Evolutionary conservation across 2,888 invertebrate species (phyloP).

Genomic region (Pristionchus mayeri): DNA sequence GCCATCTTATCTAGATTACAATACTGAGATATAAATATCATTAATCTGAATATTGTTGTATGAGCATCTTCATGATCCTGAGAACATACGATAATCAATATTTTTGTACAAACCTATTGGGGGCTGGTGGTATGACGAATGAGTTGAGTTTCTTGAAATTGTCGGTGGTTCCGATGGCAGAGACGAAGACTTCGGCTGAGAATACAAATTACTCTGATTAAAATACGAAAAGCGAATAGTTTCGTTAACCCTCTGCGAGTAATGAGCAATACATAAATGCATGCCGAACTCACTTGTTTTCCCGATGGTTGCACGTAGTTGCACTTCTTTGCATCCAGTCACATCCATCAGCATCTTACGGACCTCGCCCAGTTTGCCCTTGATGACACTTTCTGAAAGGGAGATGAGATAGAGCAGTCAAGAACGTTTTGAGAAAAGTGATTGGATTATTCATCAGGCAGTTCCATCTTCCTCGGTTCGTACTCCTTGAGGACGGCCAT

Average conservation of each 20-base stretch:
- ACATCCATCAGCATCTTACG: not conserved
- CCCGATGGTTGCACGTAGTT: too few species aligned
- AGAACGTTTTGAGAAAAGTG: not conserved
- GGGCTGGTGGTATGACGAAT: not conserved
- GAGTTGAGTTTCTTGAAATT: not conserved
- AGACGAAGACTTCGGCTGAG: not conserved
- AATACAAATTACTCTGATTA: too few species aligned
- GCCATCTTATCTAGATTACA: too few species aligned
- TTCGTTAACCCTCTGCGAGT: too few species aligned
- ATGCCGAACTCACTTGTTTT: too few species aligned
- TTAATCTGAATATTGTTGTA: not conserved
- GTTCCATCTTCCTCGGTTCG: slow-evolving; percentile 25
- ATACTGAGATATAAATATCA: too few species aligned
- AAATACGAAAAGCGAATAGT: too few species aligned
- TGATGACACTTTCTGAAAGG: not conserved
- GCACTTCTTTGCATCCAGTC: not conserved
- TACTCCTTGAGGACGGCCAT: not conserved
- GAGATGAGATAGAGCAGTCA: not conserved
- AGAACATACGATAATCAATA: not conserved
- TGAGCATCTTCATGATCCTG: not conserved
- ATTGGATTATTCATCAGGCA: not conserved
- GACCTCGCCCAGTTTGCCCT: not conserved
- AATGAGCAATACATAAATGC: too few species aligned
- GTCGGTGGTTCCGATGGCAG: not conserved
- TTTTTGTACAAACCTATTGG: not conserved